A percentile compares a stretch with the other conserved stretches of the same genome.
These are phyloP conservation scores for Agonopterix heracliana DNA, from an alignment of 2,888 invertebrate genomes.

Conservation along the genomic window DNA sequence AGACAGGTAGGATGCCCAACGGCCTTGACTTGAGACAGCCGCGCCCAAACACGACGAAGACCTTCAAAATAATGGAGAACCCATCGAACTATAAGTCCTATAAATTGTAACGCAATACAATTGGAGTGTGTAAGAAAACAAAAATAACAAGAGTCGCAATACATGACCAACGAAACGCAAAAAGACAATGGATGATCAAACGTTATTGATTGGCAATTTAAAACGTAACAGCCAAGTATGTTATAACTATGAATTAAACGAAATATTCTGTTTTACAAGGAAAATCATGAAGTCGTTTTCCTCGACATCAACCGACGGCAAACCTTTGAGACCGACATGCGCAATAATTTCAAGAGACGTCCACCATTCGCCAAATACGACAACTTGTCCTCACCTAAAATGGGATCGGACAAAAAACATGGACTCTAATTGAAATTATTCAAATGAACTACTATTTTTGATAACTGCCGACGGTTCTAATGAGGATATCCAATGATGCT, in stretches of 20 bases:
- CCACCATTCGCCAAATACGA: constrained; percentile 47
- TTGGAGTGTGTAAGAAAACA: background rate
- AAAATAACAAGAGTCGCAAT: constrained; percentile 1
- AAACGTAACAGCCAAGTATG: too few species aligned
- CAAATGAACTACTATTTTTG: constrained; percentile 10
- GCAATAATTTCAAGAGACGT: constrained; percentile 33
- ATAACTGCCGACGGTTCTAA: constrained; percentile 2
- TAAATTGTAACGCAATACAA: background rate
- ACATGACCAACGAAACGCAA: background rate
- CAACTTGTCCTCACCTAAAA: constrained; percentile 44
- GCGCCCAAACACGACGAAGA: constrained; percentile 20
- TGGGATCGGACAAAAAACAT: constrained; percentile 36
- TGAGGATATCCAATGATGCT: constrained; percentile 2
- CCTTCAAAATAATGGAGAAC: constrained; percentile 17
- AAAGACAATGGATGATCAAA: background rate
- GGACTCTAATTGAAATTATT: constrained; percentile 23
- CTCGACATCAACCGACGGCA: constrained; percentile 30
- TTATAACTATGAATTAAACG: too few species aligned
- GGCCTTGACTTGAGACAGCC: constrained; percentile 25
- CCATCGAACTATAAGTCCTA: background rate
- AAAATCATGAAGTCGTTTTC: constrained; percentile 36
- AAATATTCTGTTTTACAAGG: constrained; percentile 17
- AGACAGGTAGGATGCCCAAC: constrained; percentile 31
- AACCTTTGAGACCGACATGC: constrained; percentile 26
- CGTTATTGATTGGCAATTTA: too few species aligned